These are phyloP conservation scores for Orthonevra nobilis DNA, from an alignment of 2,888 invertebrate genomes.

Conservation along the genomic window DNA sequence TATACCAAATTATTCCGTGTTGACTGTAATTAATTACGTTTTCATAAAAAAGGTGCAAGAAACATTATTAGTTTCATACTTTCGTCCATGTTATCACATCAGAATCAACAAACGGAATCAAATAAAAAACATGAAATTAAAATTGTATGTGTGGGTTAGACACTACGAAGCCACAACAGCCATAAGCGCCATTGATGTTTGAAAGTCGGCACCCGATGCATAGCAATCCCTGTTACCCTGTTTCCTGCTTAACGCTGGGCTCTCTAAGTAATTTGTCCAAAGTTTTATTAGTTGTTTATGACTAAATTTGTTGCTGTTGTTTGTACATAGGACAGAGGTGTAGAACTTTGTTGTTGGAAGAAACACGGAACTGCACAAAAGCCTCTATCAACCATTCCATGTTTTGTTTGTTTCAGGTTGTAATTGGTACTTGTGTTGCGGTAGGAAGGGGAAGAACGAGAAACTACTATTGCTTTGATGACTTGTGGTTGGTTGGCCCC, in stretches of 20 bases:
- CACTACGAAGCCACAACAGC: not conserved
- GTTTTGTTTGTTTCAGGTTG: slow-evolving; percentile 17
- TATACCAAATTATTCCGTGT: slow-evolving; percentile 11
- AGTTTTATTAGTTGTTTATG: slow-evolving; percentile 38
- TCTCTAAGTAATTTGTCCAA: slow-evolving; percentile 44
- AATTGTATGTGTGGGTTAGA: slow-evolving; percentile 43
- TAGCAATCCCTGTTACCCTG: slow-evolving; percentile 32
- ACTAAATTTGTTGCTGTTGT: slow-evolving; percentile 21
- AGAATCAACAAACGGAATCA: slow-evolving; percentile 9
- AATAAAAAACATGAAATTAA: slow-evolving; percentile 28
- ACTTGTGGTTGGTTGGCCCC: slow-evolving; percentile 26
- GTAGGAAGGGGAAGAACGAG: not conserved
- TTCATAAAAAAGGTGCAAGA: slow-evolving; percentile 47
- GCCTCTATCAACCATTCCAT: too few relatives aligned
- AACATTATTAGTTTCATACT: slow-evolving; percentile 40
- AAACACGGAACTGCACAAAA: not conserved
- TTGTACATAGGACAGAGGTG: not conserved
- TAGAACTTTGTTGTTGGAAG: not conserved
- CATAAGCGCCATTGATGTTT: slow-evolving; percentile 50
- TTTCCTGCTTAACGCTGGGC: slow-evolving; percentile 17
- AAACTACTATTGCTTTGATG: slow-evolving; percentile 28
- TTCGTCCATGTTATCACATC: slow-evolving; percentile 38
- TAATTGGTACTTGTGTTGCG: not conserved
- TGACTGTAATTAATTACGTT: slow-evolving; percentile 55
- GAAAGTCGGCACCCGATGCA: slow-evolving; percentile 19